These are phyloP conservation scores for Willowsia nigromaculata DNA, from an alignment of 2,888 invertebrate species.

Conservation along the genomic window DNA sequence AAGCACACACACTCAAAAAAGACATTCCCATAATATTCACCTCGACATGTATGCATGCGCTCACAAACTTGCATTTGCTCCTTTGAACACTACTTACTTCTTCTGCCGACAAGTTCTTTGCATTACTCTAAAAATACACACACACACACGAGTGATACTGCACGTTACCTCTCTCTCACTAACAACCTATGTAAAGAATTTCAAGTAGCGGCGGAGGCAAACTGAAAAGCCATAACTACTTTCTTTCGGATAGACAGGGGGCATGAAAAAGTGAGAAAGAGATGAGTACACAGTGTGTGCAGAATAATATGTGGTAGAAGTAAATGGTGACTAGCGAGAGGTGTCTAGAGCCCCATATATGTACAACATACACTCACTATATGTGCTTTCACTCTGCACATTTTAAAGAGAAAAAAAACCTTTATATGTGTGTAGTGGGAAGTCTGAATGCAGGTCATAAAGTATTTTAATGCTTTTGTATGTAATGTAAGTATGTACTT, in stretches of 20 bases:
- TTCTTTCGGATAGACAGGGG: neutral
- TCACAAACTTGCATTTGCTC: too few species aligned
- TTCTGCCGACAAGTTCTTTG: neutral
- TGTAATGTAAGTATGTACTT: slow-evolving; percentile 61
- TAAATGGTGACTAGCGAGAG: slow-evolving; percentile 3
- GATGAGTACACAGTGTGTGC: neutral
- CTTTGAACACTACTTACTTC: neutral
- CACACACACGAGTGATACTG: neutral
- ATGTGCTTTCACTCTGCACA: neutral
- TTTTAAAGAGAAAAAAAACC: neutral
- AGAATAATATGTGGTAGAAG: neutral
- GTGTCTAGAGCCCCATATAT: slow-evolving; percentile 16
- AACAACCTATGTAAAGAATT: neutral
- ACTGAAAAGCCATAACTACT: neutral
- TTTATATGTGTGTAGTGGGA: neutral
- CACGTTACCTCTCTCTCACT: neutral
- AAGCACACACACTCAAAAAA: slow-evolving; percentile 2
- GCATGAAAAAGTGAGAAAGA: neutral
- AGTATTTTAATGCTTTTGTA: slow-evolving; percentile 42
- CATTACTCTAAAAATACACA: neutral
- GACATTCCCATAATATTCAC: neutral
- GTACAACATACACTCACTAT: neutral
- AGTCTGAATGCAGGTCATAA: slow-evolving; percentile 44
- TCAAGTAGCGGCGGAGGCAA: neutral
- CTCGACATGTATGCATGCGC: neutral